Percentiles rank a stretch among this genome's conserved stretches.
Evolutionary conservation across 2,113 vertebrate genomes (phyloP).

Genomic region (Actinemys pallida): DNA sequence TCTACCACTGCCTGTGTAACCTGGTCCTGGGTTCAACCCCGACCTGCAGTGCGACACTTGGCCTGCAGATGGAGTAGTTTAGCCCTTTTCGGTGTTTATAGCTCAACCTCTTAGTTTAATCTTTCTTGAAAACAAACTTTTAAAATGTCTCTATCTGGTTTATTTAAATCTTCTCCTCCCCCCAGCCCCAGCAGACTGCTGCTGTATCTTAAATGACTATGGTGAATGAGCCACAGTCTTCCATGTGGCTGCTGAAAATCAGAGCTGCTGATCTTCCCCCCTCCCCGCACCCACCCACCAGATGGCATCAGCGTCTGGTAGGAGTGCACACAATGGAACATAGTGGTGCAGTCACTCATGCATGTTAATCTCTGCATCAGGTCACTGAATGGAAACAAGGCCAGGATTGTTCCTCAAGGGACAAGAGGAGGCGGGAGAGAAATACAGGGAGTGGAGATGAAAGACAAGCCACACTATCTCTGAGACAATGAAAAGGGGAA

Average conservation of each 20-base stretch:
- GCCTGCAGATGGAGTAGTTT: not conserved
- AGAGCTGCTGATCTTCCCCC: not conserved
- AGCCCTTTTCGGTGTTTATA: not conserved
- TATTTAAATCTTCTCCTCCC: accelerated
- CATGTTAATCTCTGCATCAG: slow-evolving; percentile 13
- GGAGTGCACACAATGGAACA: not conserved
- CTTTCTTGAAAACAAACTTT: not conserved
- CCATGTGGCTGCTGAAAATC: not conserved
- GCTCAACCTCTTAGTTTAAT: not conserved
- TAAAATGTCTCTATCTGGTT: accelerated
- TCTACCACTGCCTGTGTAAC: accelerated
- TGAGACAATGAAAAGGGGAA: not conserved
- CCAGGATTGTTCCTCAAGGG: slow-evolving; percentile 32
- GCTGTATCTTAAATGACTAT: accelerated
- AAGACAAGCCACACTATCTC: accelerated
- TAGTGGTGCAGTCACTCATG: not conserved
- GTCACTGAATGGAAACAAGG: slow-evolving; percentile 64
- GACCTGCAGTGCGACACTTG: accelerated
- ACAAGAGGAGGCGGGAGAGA: not conserved
- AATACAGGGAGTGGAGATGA: not conserved
- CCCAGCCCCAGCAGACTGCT: not conserved
- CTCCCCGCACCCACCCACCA: too few relatives aligned
- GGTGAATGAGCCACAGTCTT: not conserved
- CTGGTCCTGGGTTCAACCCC: accelerated
- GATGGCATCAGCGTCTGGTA: not conserved